Evolutionary conservation across 2,797 vertebrate species (phyloP), one percentile per base, ranked within the genome.

Genomic region (Hirundo rustica): DNA sequence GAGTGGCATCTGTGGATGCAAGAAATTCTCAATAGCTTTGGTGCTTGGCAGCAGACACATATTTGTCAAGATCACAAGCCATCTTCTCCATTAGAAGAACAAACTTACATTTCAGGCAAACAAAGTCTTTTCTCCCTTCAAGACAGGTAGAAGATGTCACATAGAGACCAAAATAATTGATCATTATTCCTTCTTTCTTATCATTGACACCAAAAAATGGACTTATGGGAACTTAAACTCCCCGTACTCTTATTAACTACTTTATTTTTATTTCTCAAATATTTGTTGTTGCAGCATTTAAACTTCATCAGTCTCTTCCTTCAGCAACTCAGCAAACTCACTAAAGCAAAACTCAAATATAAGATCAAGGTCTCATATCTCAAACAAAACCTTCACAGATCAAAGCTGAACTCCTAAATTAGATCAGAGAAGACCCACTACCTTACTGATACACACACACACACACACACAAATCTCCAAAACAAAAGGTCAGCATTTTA

Each of bases 341-440:
- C 58, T n/a, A 38, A 83, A 83, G 42, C 54, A 80, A 74, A 91
- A 92, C n/a, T 68, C 91, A 89, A 91, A 93, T 45, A 61, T 38
- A 48, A 92, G 27, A 92, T 65, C 61, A 80, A 77, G 68, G 68
- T 79, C 64, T 84, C 22, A 8, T 29, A 57, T 36, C 45, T 83
- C 65, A 80, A 66, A 82, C 5, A 75, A 80, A 85, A 60, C n/a
- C 79, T 86, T 13, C 53, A 48, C 32, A 76, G 27, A 84, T 72
- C 45, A 86, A 85, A 83, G n/a, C 23, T 74, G 44, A 76, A 64
- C n/a, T 61, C 57, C 42, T 61, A 58, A 73, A 57, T 58, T 36
- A 30, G 16, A 40, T 62, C n/a, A 32, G 11, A 48, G 47, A 36
- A 83, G 47, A 65, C 13, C 30, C 30, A 2, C 7, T 83, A 7